Conservation (phyloP, 2,113 vertebrate species). For the Gymnocephalus cernua region DNA sequence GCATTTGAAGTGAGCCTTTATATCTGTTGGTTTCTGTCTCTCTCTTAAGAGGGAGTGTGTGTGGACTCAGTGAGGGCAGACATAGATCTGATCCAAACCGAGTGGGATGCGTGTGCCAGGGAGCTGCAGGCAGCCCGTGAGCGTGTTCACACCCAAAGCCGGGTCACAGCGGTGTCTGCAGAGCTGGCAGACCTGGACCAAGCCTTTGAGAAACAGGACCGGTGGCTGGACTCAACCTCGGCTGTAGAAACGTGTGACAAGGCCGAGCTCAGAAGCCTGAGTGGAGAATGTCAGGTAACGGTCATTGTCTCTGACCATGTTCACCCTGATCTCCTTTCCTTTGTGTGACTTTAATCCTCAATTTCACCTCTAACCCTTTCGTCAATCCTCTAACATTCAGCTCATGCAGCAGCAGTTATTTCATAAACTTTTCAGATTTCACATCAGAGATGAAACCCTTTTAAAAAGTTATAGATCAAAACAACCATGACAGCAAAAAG, state of each 20-base stretch:
- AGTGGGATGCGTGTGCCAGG: constrained; percentile 85
- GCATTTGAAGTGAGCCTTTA: background rate
- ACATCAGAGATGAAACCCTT: constrained; percentile 4
- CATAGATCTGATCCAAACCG: constrained; percentile 80
- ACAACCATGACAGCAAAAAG: background rate
- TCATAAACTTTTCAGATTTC: background rate
- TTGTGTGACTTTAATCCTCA: constrained; percentile 10
- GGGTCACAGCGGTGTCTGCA: constrained; percentile 82
- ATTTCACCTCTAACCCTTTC: background rate
- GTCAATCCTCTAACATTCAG: background rate
- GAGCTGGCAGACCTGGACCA: constrained; percentile 85
- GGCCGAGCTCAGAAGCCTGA: constrained; percentile 70
- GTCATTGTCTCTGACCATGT: background rate
- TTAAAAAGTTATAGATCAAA: background rate
- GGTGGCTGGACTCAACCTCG: constrained; percentile 77
- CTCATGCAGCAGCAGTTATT: background rate
- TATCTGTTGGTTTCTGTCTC: background rate
- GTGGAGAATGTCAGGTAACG: constrained; percentile 88
- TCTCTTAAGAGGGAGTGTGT: constrained; percentile 80
- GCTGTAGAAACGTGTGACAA: constrained; percentile 55
- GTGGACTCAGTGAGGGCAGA: constrained; percentile 77
- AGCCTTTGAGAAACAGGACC: constrained; percentile 83
- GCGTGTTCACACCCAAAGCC: constrained; percentile 85
- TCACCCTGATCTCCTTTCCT: background rate
- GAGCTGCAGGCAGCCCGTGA: constrained; percentile 83